Evolutionary conservation across 2,113 vertebrate species (phyloP).

Genomic region (Aspidoscelis tigris): DNA sequence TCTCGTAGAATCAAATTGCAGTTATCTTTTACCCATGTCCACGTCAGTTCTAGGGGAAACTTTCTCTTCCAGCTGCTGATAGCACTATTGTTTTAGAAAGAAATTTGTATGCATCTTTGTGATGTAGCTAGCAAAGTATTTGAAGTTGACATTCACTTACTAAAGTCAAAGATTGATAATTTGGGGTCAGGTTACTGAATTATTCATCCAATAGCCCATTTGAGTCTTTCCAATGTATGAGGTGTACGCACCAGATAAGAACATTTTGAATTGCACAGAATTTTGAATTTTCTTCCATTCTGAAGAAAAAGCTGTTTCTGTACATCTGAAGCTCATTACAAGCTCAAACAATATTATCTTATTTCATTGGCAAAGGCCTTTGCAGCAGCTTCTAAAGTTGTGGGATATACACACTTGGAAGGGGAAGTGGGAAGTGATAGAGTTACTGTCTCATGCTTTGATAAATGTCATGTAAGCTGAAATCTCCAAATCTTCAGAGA

Average conservation of each 20-base stretch:
- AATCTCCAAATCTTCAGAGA: background rate
- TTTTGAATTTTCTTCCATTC: background rate
- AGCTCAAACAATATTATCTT: background rate
- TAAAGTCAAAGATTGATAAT: conserved; percentile 26
- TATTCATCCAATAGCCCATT: background rate
- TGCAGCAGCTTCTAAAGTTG: background rate
- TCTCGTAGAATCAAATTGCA: background rate
- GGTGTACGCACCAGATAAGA: background rate
- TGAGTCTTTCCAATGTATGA: background rate
- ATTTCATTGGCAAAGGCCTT: background rate
- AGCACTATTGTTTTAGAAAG: background rate
- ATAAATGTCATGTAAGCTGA: background rate
- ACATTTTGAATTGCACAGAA: background rate
- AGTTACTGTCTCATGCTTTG: background rate
- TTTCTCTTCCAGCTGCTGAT: background rate
- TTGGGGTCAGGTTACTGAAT: background rate
- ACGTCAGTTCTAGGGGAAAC: background rate
- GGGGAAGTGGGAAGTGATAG: background rate
- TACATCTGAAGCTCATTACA: background rate
- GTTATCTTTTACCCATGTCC: background rate
- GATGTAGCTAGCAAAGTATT: background rate
- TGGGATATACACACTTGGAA: background rate
- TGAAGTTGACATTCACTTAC: background rate
- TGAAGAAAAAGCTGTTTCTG: background rate
- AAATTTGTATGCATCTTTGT: background rate